These are phyloP conservation scores for Pelodytes ibericus DNA, from an alignment of 2,797 vertebrate genomes.

Conservation along the genomic window DNA sequence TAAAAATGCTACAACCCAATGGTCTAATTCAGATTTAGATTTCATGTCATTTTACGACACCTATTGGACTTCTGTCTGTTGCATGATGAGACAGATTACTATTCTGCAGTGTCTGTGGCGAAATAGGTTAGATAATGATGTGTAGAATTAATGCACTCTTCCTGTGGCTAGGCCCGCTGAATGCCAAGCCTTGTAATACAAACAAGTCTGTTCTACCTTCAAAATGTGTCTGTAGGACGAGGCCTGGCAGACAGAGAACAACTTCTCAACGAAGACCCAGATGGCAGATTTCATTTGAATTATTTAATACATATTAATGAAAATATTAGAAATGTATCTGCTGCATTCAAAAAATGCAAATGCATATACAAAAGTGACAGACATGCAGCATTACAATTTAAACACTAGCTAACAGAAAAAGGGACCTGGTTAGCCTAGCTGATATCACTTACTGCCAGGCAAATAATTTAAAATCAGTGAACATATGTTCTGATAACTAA, in stretches of 20 bases:
- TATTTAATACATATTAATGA: neutral
- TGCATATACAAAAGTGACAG: neutral
- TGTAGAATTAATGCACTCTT: neutral
- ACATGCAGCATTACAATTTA: neutral
- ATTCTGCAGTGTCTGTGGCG: neutral
- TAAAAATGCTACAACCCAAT: too few species aligned
- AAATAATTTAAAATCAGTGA: neutral
- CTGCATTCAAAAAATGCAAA: neutral
- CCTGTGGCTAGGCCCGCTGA: neutral
- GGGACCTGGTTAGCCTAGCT: neutral
- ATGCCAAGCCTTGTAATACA: neutral
- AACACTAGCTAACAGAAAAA: neutral
- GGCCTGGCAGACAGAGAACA: constrained; percentile 2
- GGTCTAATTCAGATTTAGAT: too few species aligned
- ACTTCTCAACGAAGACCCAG: neutral
- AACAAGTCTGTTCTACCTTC: neutral
- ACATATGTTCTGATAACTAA: neutral
- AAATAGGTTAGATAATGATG: neutral
- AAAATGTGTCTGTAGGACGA: neutral
- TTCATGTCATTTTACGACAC: too few species aligned
- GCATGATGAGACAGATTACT: neutral
- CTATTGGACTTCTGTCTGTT: neutral
- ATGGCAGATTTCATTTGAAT: neutral
- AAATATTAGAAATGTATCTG: neutral
- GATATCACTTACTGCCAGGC: neutral